Percentiles rank a stretch among this genome's conserved stretches.
Evolutionary conservation across 2,888 invertebrate genomes (phyloP).

Genomic region (Stramonita haemastoma): DNA sequence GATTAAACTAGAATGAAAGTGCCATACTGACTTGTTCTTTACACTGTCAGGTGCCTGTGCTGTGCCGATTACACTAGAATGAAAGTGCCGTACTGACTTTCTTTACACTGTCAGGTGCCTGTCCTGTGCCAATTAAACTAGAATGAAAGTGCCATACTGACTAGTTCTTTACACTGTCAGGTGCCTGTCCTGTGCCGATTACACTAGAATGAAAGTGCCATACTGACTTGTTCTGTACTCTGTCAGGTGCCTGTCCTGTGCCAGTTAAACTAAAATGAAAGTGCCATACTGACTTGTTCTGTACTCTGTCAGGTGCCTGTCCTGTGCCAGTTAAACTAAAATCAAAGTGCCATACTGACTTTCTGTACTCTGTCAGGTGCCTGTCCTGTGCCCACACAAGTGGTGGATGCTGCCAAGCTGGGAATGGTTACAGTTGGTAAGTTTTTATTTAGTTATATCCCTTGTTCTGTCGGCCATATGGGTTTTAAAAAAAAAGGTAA

Average conservation of each 20-base stretch:
- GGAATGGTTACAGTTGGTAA: not conserved
- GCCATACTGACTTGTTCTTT: not conserved
- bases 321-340: too few species aligned
- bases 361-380: not conserved
- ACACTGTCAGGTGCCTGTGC: too few species aligned
- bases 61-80: too few species aligned
- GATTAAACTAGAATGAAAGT: too few species aligned
- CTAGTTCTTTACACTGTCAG: not conserved
- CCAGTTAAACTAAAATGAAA: too few species aligned
- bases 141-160: not conserved
- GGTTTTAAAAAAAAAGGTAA: too few species aligned
- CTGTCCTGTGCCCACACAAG: not conserved
- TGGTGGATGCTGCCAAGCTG: not conserved
- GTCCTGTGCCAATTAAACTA: too few species aligned
- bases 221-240: not conserved
- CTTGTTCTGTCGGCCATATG: too few species aligned
- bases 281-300: not conserved
- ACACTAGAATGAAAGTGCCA: too few species aligned
- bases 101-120: not conserved
- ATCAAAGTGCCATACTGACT: not conserved
- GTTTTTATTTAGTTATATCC: too few species aligned
- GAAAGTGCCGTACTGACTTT: not conserved
- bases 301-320: not conserved
- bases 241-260: not conserved
- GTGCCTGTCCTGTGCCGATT: too few species aligned